These are phyloP conservation scores for Drosophila prolongata DNA, from an alignment of 2,888 invertebrate genomes.

Conservation along the genomic window DNA sequence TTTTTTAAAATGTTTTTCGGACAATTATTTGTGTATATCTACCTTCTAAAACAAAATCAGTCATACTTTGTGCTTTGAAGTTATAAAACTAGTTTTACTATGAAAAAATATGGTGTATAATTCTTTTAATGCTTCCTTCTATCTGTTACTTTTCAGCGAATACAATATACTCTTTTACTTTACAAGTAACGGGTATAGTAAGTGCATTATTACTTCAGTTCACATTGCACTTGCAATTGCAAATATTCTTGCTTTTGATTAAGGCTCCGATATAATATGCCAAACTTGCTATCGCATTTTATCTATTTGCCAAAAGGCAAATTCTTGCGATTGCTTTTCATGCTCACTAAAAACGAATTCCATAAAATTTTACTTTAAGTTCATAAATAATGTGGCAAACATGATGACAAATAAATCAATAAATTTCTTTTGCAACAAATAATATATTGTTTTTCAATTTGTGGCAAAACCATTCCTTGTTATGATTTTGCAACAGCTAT, in stretches of 20 bases:
- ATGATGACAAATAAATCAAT: slow-evolving; percentile 2
- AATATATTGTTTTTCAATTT: slow-evolving; percentile 13
- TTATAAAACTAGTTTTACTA: too few relatives aligned
- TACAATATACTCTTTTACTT: too few relatives aligned
- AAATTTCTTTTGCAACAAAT: slow-evolving; percentile 1
- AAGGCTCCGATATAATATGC: background rate
- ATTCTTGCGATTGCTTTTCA: background rate
- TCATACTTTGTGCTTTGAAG: too few relatives aligned
- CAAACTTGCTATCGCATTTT: background rate
- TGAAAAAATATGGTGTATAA: too few relatives aligned
- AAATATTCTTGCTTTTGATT: background rate
- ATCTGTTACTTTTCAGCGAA: too few relatives aligned
- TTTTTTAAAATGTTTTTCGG: background rate
- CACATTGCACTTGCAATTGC: too few relatives aligned
- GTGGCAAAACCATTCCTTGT: slow-evolving; percentile 14
- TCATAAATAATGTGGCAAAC: background rate
- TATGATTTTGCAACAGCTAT: slow-evolving; percentile 13
- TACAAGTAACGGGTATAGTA: too few relatives aligned
- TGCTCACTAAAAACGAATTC: background rate
- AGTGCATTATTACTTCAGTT: too few relatives aligned
- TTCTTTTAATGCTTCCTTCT: too few relatives aligned
- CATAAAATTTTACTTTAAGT: background rate
- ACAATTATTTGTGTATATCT: too few relatives aligned
- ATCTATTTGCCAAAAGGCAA: background rate
- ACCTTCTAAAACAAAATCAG: too few relatives aligned